Percentiles rank a stretch among this genome's conserved stretches.
Evolutionary conservation across 2,113 vertebrate genomes (phyloP).

Genomic region (Solea solea): DNA sequence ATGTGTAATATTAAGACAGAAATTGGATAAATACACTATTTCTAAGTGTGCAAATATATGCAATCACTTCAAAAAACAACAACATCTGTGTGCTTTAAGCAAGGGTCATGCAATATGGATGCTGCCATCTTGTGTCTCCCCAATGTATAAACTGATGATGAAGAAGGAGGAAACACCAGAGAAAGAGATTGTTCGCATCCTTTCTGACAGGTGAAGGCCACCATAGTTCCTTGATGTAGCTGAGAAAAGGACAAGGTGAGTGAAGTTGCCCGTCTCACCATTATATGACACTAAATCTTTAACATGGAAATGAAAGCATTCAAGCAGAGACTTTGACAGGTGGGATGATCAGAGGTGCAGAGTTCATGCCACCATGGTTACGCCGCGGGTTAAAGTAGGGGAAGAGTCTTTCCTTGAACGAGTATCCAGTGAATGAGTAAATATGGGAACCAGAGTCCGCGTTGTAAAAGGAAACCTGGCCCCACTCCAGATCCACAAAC

Average conservation of each 20-base stretch:
- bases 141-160: too few relatives aligned
- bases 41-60: background rate
- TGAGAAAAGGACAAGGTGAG: too few relatives aligned
- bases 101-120: too few relatives aligned
- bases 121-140: too few relatives aligned
- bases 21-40: background rate
- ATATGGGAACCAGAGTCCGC: slow-evolving; percentile 73
- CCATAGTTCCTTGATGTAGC: too few relatives aligned
- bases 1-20: too few relatives aligned
- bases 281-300: background rate
- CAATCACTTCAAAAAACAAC: background rate
- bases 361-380: slow-evolving; percentile 64
- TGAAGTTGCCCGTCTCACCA: too few relatives aligned
- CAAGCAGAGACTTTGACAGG: slow-evolving; percentile 26
- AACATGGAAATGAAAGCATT: background rate
- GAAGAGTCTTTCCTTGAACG: slow-evolving; percentile 81
- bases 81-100: too few relatives aligned
- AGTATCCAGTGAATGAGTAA: slow-evolving; percentile 84
- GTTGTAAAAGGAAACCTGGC: slow-evolving; percentile 86
- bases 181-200: too few relatives aligned
- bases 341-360: slow-evolving; percentile 64
- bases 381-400: slow-evolving; percentile 82
- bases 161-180: too few relatives aligned
- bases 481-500: slow-evolving; percentile 84
- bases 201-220: too few relatives aligned